Evolutionary conservation across 2,797 vertebrate species (phyloP).

Genomic region (Sebastes wilsoni): DNA sequence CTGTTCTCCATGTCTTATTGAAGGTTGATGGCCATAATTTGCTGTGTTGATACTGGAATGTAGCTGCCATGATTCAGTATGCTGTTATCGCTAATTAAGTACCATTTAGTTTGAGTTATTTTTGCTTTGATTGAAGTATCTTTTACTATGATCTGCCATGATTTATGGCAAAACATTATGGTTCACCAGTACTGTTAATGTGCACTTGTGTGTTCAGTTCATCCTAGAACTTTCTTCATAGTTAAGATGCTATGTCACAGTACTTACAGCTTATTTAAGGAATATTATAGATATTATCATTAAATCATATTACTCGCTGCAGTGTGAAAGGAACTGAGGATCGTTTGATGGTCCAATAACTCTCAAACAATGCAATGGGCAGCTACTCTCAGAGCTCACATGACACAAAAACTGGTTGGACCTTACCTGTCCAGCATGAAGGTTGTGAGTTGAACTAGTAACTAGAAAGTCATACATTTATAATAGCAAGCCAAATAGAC

Average conservation of each 20-base stretch:
- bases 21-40: slow-evolving; percentile 46
- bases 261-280: background rate
- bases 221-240: background rate
- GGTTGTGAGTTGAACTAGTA: background rate
- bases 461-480: too few relatives aligned
- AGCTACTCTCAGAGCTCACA: background rate
- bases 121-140: slow-evolving; percentile 12
- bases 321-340: background rate
- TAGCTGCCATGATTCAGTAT: slow-evolving; percentile 15
- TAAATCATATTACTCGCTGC: background rate
- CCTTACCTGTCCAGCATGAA: background rate
- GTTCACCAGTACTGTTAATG: background rate
- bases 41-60: slow-evolving; percentile 60
- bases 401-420: background rate
- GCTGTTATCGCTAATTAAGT: slow-evolving; percentile 57
- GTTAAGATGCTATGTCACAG: background rate
- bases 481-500: too few relatives aligned
- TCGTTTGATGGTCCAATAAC: background rate
- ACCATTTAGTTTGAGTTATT: slow-evolving; percentile 38
- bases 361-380: background rate
- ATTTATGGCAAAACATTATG: slow-evolving; percentile 2
- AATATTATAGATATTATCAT: background rate
- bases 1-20: slow-evolving; percentile 9
- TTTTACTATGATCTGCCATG: slow-evolving; percentile 13
- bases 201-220: background rate